These are phyloP conservation scores for Drosophila equinoxialis DNA, from an alignment of 1,140 invertebrate species.

Conservation along the genomic window DNA sequence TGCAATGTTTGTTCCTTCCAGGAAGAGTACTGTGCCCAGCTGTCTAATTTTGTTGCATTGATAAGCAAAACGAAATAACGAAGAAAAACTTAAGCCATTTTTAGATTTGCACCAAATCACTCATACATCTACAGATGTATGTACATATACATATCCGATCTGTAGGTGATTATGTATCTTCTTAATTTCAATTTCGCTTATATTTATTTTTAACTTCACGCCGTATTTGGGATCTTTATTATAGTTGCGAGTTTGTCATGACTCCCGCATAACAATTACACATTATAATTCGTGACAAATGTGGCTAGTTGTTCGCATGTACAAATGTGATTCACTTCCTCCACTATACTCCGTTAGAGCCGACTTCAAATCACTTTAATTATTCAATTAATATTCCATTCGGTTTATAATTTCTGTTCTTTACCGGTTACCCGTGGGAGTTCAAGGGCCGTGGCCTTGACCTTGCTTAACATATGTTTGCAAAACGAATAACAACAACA, in stretches of 20 bases:
- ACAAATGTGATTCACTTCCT: conserved; percentile 10
- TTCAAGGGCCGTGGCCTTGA: not conserved
- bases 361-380: not conserved
- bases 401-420: not conserved
- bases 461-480: not conserved
- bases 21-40: conserved; percentile 6
- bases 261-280: conserved; percentile 8
- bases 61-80: conserved; percentile 2
- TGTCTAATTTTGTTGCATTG: not conserved
- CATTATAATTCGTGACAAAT: conserved; percentile 4
- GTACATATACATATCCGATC: not conserved
- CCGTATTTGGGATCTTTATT: not conserved
- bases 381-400: not conserved
- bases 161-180: not conserved
- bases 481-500: not conserved
- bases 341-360: not conserved
- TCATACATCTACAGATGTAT: not conserved
- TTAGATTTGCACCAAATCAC: not conserved
- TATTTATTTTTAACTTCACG: not conserved
- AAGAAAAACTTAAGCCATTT: not conserved
- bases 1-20: conserved; percentile 5
- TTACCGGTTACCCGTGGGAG: conserved; percentile 2
- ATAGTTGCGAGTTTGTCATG: conserved; percentile 2
- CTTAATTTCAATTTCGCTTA: conserved; percentile 6
- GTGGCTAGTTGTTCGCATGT: not conserved